A percentile compares a stretch with the other conserved stretches of the same genome.
Conservation (phyloP, 2,888 invertebrate species). For the Melipona beecheii region DNA sequence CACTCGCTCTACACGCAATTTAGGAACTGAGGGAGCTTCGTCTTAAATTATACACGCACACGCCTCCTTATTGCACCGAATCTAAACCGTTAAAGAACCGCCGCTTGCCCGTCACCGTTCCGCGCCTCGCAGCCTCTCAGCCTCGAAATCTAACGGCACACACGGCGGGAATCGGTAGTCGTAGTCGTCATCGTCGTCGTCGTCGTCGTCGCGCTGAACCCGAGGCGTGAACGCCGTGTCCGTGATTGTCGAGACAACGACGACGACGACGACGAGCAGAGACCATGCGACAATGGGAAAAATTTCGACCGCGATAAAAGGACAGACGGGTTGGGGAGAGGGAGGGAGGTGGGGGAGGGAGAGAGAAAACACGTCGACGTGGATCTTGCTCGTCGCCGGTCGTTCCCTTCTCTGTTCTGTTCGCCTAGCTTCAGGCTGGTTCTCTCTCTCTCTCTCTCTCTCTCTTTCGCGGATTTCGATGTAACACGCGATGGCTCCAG, state of each 20-base stretch:
- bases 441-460: slow-evolving; percentile 2
- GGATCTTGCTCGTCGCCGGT: slow-evolving; percentile 22
- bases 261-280: background rate
- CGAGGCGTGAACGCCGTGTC: slow-evolving; percentile 24
- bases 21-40: slow-evolving; percentile 74
- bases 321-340: no score
- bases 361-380: background rate
- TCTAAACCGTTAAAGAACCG: slow-evolving; percentile 65
- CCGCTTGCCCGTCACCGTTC: slow-evolving; percentile 29
- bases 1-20: slow-evolving; percentile 64
- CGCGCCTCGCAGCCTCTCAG: slow-evolving; percentile 53
- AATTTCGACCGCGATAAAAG: slow-evolving; percentile 35
- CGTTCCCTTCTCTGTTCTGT: background rate
- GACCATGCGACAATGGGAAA: slow-evolving; percentile 19
- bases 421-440: background rate
- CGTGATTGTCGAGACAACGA: slow-evolving; percentile 27
- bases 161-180: slow-evolving; percentile 47
- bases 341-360: no score
- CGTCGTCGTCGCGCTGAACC: slow-evolving; percentile 18
- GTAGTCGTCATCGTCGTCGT: slow-evolving; percentile 31
- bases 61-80: slow-evolving; percentile 77
- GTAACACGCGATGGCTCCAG: slow-evolving; percentile 28
- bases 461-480: slow-evolving; percentile 12
- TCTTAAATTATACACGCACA: slow-evolving; percentile 64
- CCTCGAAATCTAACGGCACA: slow-evolving; percentile 65